Conservation (phyloP, 2,113 vertebrate species). For the Cephalopholis sonnerati region DNA sequence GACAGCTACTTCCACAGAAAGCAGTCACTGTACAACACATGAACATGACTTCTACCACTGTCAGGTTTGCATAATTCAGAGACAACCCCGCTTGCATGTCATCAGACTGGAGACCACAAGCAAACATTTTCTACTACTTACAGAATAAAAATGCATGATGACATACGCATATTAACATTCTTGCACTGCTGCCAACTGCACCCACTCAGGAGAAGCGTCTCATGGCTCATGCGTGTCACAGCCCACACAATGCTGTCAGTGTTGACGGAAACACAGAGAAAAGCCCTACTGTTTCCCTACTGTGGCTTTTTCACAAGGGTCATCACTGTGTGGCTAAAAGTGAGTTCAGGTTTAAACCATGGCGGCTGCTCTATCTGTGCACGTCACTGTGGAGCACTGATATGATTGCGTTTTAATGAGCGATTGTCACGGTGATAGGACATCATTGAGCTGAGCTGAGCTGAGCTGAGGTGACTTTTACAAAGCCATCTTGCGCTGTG, state of each 20-base stretch:
- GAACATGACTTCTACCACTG: neutral
- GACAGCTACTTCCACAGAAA: neutral
- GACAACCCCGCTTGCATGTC: neutral
- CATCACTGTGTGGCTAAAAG: neutral
- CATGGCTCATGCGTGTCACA: neutral
- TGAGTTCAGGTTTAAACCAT: neutral
- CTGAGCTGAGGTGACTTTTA: neutral
- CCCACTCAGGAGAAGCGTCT: neutral
- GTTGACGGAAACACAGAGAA: constrained; percentile 53
- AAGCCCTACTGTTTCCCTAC: neutral
- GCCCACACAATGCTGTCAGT: constrained; percentile 42
- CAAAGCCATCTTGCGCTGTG: neutral
- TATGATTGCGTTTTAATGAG: neutral
- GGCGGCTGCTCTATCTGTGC: neutral
- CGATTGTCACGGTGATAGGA: neutral
- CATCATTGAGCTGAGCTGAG: neutral
- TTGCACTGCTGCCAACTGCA: neutral
- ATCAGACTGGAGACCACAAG: neutral
- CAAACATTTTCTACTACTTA: too few relatives aligned
- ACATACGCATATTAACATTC: neutral
- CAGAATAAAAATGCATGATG: too few relatives aligned
- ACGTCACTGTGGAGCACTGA: neutral
- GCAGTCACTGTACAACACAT: neutral
- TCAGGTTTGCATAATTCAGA: neutral
- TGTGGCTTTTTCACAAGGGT: neutral